These are phyloP conservation scores for Anthoscopus minutus DNA, from an alignment of 2,113 vertebrate species.

Conservation along the genomic window DNA sequence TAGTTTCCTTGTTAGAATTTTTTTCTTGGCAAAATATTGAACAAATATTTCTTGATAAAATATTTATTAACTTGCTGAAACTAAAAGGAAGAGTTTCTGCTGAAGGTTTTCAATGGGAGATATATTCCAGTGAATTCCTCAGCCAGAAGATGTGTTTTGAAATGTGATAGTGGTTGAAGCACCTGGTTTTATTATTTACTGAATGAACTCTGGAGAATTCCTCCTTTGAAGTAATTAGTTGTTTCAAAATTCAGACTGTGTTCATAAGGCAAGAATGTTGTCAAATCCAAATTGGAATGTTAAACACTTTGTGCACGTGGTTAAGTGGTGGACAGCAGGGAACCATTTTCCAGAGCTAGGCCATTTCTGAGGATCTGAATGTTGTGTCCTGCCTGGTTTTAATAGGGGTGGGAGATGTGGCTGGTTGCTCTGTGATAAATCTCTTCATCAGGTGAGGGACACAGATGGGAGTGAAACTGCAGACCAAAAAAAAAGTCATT, in stretches of 20 bases:
- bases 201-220: not conserved
- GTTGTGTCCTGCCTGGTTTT: not conserved
- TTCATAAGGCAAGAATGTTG: not conserved
- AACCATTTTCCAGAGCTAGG: not conserved
- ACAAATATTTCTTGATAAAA: not conserved
- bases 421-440: not conserved
- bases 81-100: not conserved
- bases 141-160: not conserved
- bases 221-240: not conserved
- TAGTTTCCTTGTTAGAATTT: not conserved
- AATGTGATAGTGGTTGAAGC: not conserved
- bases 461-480: not conserved
- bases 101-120: not conserved
- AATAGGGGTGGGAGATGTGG: not conserved
- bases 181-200: not conserved
- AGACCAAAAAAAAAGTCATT: not conserved
- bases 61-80: not conserved
- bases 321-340: not conserved
- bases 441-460: not conserved
- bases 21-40: not conserved
- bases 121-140: not conserved
- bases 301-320: not conserved
- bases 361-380: not conserved
- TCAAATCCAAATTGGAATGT: not conserved
- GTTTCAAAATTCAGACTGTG: not conserved